Conservation (phyloP, 92 coral and sea anemone genomes). For the Porites rus region DNA sequence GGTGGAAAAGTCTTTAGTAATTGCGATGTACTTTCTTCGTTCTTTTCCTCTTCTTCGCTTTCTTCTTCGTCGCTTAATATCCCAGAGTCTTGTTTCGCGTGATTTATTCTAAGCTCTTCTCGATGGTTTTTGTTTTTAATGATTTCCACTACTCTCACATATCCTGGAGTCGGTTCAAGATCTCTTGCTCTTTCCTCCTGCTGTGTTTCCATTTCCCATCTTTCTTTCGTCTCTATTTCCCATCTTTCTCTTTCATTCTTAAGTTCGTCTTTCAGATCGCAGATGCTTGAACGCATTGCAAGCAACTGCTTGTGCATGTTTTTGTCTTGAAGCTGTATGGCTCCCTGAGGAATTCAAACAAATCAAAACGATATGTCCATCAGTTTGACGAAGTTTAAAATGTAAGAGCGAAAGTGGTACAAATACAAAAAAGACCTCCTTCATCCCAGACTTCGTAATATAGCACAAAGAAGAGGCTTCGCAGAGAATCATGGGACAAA, state of each 20-base stretch:
- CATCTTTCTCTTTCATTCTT: slow-evolving; percentile 49
- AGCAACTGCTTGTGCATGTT: slow-evolving; percentile 71
- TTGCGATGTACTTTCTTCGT: slow-evolving; percentile 15
- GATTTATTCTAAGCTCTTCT: slow-evolving; percentile 54
- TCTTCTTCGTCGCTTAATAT: slow-evolving; percentile 67
- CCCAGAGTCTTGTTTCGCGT: slow-evolving; percentile 78
- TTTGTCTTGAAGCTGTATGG: slow-evolving; percentile 75
- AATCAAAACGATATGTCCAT: background rate
- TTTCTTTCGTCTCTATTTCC: slow-evolving; percentile 38
- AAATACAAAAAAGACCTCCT: no score
- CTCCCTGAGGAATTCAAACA: slow-evolving; percentile 47
- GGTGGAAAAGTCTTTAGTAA: slow-evolving; percentile 13
- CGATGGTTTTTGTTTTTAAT: background rate
- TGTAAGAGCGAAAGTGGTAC: no score
- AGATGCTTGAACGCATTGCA: slow-evolving; percentile 50
- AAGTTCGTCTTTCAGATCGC: slow-evolving; percentile 51
- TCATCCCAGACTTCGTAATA: no score
- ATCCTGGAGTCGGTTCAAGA: slow-evolving; percentile 14
- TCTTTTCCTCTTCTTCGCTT: slow-evolving; percentile 48
- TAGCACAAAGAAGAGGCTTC: no score
- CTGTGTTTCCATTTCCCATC: slow-evolving; percentile 26
- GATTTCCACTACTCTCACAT: slow-evolving; percentile 50
- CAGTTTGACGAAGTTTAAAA: no score
- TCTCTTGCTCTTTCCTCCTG: background rate
- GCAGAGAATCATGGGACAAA: no score